Evolutionary conservation across 2,888 invertebrate species (phyloP), one percentile per base, ranked within the genome.

Genomic region (Zaprionus lineosus): DNA sequence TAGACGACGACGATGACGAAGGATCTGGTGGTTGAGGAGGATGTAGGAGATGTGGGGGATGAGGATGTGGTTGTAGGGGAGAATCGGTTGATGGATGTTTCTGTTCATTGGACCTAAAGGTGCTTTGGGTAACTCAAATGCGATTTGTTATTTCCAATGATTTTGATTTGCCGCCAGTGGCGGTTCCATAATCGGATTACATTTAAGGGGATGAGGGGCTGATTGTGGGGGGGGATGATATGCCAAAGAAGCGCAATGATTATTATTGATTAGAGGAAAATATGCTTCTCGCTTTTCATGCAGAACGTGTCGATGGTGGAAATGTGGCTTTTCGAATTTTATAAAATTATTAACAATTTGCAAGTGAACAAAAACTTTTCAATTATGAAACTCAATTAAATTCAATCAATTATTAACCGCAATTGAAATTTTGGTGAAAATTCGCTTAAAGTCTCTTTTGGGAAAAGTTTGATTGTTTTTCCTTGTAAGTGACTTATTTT

Each of bases 121-220:
- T 51, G 57, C 57, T 43, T 43, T 21, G 12, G 56, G 41, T 37
- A 57, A 41, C 51, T 37, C 51, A 16, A 55, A 68, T 65, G 60
- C 60, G 55, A 72, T 77, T 79, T 77, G 65, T 69, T 75, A 62
- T 58, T 64, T 56, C 50, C 51, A 33, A 57, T 52, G 75, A 61
- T 64, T 64, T 64, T 61, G 59, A 83, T 79, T 83, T 58, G 65
- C 61, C 62, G 5, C 46, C 16, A 24, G 16, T 46, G 44, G 52
- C 64, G 48, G 39, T 39, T 56, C 44, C 36, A 39, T 75, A 72
- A 77, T 75, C 81, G 73, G 76, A 83, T 77, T 79, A 75, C 41
- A 43, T n/a, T n/a, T n/a, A n/a, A n/a, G n/a, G n/a, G n/a, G n/a
- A n/a, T n/a, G n/a, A n/a, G n/a, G n/a, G n/a, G n/a, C n/a, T n/a